These are phyloP conservation scores for Panurus biarmicus DNA, from an alignment of 2,113 vertebrate genomes.

Conservation along the genomic window DNA sequence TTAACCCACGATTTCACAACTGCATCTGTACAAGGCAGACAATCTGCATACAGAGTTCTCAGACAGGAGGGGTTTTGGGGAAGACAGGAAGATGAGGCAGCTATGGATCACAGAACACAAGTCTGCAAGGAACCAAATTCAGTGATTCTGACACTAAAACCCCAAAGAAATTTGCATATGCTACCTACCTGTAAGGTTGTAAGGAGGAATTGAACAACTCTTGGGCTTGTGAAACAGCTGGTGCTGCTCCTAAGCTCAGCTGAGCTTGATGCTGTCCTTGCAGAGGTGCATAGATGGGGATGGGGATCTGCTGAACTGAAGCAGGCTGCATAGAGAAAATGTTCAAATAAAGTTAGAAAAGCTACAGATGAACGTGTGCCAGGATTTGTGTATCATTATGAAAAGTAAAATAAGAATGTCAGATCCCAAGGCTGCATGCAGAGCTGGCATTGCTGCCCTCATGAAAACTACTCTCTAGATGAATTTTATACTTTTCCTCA, in stretches of 20 bases:
- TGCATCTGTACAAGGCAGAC: not conserved
- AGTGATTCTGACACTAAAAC: not conserved
- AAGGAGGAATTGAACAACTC: slow-evolving; percentile 93
- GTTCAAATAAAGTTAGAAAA: not conserved
- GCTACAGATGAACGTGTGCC: not conserved
- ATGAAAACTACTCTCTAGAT: not conserved
- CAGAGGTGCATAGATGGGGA: slow-evolving; percentile 90
- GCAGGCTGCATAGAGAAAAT: slow-evolving; percentile 70
- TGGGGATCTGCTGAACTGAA: slow-evolving; percentile 94
- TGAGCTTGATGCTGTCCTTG: slow-evolving; percentile 91
- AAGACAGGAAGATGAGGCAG: not conserved
- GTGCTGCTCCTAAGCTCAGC: slow-evolving; percentile 83
- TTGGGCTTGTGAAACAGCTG: slow-evolving; percentile 92
- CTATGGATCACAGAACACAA: not conserved
- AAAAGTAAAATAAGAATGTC: not conserved
- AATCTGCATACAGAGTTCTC: not conserved
- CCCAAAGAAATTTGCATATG: rapidly evolving
- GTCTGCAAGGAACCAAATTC: not conserved
- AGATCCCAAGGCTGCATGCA: not conserved
- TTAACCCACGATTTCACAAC: not conserved
- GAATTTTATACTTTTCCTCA: not conserved
- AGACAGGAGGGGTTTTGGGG: not conserved
- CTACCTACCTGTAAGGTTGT: slow-evolving; percentile 86
- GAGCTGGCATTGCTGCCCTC: not conserved
- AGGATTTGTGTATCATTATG: not conserved